Evolutionary conservation across 2,797 vertebrate genomes (phyloP), one percentile per base, ranked within the genome.

Genomic region (Labroides dimidiatus): DNA sequence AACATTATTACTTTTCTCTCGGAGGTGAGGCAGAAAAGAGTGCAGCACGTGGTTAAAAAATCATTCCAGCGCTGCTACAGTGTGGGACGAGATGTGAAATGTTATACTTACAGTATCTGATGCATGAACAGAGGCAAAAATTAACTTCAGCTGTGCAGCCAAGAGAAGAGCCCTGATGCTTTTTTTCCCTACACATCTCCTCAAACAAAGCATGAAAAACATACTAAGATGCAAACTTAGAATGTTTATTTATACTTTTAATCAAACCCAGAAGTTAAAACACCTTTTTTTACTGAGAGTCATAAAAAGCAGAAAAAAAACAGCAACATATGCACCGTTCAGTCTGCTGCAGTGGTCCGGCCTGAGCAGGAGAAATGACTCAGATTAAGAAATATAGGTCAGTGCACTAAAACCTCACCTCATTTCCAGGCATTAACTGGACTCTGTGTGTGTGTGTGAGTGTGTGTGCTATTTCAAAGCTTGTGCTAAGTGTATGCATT

Each of bases 351-450:
- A 52, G 37, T 8, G 7, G 30, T 33, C 37, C 58, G 62, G 69
- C 56, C 52, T 27, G 15, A 63, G 60, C 33, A 59, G 58, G n/a
- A 66, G n/a, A 81, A 77, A 74, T 69, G 75, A 88, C 62, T 89
- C 73, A 82, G 88, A 90, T 93, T 90, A 88, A 87, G 84, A 73
- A 92, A 92, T 91, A 84, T 93, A 88, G 91, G 92, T 93, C 91
- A 93, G 66, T 63, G 69, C 66, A 15, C 63, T 78, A 84, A 86
- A 92, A 64, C 80, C 84, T 90, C 87, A 87, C 84, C 84, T 89
- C 84, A 79, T 78, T 89, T 65, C 42, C 70, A 54, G 69, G 33
- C 75, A 36, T 67, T 89, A 89, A 87, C 90, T 85, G 86, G 69
- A 21, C 13, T 70, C 0, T 33, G 24, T 45, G 56, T 42, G 39